phyloP scores from a whole-genome alignment of 1,140 invertebrate species.

The Drosophila lowei region DNA sequence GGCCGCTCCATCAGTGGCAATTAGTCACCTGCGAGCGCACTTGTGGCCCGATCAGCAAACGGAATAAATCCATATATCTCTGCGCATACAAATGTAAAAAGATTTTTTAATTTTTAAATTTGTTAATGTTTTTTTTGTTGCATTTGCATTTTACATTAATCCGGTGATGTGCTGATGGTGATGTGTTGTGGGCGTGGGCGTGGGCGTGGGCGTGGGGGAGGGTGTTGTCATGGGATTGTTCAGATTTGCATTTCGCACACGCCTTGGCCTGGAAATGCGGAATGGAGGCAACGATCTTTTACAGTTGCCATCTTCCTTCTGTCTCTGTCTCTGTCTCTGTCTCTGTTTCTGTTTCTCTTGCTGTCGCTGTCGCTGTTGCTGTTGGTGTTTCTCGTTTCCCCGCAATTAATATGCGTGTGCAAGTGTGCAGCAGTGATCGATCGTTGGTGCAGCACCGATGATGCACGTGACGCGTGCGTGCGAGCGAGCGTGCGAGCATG shows the following conservation, averaged over 20 bases:
- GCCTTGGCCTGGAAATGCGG: slow-evolving; percentile 75
- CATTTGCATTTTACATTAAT: slow-evolving; percentile 58
- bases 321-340: not conserved
- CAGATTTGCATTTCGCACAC: slow-evolving; percentile 59
- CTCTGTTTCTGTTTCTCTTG: too few relatives aligned
- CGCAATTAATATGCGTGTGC: slow-evolving; percentile 40
- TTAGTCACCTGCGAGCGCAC: slow-evolving; percentile 54
- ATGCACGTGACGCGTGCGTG: slow-evolving; percentile 68
- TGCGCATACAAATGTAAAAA: slow-evolving; percentile 18
- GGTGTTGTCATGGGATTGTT: slow-evolving; percentile 69
- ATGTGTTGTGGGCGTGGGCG: slow-evolving; percentile 12
- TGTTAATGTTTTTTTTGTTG: slow-evolving; percentile 4
- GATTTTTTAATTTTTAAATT: slow-evolving; percentile 11
- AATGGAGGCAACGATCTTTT: slow-evolving; percentile 71
- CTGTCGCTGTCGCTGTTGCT: too few relatives aligned
- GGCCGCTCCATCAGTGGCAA: slow-evolving; percentile 29
- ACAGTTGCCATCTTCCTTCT: slow-evolving; percentile 25
- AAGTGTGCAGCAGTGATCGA: slow-evolving; percentile 44
- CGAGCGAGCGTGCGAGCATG: slow-evolving; percentile 19
- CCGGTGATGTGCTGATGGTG: slow-evolving; percentile 3
- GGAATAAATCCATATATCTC: slow-evolving; percentile 40
- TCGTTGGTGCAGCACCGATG: slow-evolving; percentile 47
- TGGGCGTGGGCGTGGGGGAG: slow-evolving; percentile 38
- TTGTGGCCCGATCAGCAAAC: slow-evolving; percentile 4
- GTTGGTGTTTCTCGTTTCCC: slow-evolving; percentile 1